These are phyloP conservation scores for Eupithecia inturbata DNA, from an alignment of 2,888 invertebrate species.

Conservation along the genomic window DNA sequence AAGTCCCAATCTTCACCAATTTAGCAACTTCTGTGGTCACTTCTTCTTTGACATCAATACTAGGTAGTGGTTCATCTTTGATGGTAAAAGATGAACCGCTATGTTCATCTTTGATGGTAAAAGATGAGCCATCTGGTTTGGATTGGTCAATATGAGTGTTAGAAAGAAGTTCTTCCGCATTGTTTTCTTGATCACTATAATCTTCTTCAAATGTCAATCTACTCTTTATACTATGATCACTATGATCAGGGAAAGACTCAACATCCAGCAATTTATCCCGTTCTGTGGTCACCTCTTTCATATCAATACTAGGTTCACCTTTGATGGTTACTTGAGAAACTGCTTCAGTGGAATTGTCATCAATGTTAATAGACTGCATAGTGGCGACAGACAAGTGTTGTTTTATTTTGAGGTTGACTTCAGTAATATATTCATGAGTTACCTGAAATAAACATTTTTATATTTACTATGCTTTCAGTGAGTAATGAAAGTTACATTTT, in stretches of 20 bases:
- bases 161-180: background rate
- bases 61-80: background rate
- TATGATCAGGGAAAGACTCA: too few relatives aligned
- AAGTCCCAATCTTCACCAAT: background rate
- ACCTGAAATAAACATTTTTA: background rate
- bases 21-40: background rate
- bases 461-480: too few relatives aligned
- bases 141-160: background rate
- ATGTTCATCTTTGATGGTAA: too few relatives aligned
- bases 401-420: background rate
- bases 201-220: background rate
- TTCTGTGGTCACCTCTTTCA: background rate
- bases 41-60: background rate
- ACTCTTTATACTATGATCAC: too few relatives aligned
- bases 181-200: background rate
- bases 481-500: too few relatives aligned
- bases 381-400: background rate
- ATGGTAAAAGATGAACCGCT: too few relatives aligned
- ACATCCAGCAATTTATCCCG: background rate
- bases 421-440: background rate
- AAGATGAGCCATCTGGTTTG: background rate
- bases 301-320: background rate
- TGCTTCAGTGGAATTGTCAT: background rate
- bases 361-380: background rate
- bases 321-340: background rate